Conservation (phyloP, 2,888 invertebrate species). For the Macropis europaea region DNA sequence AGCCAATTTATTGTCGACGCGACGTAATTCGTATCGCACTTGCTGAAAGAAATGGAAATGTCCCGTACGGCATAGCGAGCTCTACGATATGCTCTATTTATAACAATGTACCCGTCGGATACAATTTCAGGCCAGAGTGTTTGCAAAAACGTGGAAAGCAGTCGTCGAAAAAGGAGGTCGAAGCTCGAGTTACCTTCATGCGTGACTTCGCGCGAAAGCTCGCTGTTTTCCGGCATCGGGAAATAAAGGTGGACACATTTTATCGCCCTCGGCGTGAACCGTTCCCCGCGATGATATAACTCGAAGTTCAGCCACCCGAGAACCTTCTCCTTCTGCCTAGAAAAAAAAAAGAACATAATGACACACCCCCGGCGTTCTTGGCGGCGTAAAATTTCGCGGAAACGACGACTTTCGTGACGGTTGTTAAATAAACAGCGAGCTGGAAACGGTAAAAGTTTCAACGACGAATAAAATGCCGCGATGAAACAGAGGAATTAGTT, state of each 20-base stretch:
- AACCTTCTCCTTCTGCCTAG: neutral
- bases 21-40: conserved; percentile 52
- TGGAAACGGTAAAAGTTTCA: neutral
- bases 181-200: conserved; percentile 31
- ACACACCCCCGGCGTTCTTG: neutral
- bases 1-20: conserved; percentile 36
- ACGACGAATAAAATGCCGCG: neutral
- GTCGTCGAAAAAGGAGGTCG: conserved; percentile 8
- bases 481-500: conserved; percentile 7
- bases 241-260: conserved; percentile 35
- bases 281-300: neutral
- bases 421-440: neutral
- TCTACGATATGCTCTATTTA: conserved; percentile 43
- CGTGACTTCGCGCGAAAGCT: conserved; percentile 17
- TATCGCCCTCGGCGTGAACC: neutral
- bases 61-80: neutral
- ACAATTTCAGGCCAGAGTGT: conserved; percentile 36
- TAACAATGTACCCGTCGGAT: conserved; percentile 35
- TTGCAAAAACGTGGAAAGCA: conserved; percentile 22
- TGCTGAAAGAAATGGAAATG: conserved; percentile 39
- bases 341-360: neutral
- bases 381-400: neutral
- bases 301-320: neutral
- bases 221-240: conserved; percentile 11
- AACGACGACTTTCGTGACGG: neutral